Evolutionary conservation across 2,113 vertebrate species (phyloP).

Genomic region (Lucifuga dentata): DNA sequence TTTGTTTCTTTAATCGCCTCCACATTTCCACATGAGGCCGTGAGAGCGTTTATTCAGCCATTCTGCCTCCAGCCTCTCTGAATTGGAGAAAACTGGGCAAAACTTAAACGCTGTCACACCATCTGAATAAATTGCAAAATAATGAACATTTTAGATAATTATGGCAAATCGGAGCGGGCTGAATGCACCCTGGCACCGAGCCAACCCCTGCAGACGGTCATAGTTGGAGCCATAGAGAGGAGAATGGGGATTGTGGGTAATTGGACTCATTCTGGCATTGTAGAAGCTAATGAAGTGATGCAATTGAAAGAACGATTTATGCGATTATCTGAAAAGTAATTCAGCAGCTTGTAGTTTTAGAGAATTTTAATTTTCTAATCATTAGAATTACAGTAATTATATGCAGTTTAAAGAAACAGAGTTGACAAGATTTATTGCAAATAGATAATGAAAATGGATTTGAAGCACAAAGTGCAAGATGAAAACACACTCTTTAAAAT

Average conservation of each 20-base stretch:
- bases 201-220: constrained; percentile 60
- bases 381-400: constrained; percentile 12
- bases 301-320: constrained; percentile 48
- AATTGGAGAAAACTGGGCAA: constrained; percentile 48
- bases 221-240: constrained; percentile 53
- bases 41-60: constrained; percentile 13
- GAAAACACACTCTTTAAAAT: constrained; percentile 31
- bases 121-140: constrained; percentile 63
- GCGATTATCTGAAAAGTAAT: constrained; percentile 53
- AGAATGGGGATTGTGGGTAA: constrained; percentile 65
- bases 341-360: constrained; percentile 33
- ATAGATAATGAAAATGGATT: not conserved
- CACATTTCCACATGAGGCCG: constrained; percentile 18
- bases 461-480: constrained; percentile 7
- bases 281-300: constrained; percentile 73
- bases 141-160: constrained; percentile 74
- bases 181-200: constrained; percentile 60
- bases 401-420: constrained; percentile 6
- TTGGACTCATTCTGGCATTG: constrained; percentile 65
- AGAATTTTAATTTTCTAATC: too few species aligned
- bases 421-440: constrained; percentile 2
- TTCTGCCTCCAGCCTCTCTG: constrained; percentile 38
- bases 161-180: constrained; percentile 54
- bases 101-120: constrained; percentile 57
- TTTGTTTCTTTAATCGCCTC: constrained; percentile 20